Evolutionary conservation across 1,140 invertebrate species (phyloP), one percentile per base, ranked within the genome.

Genomic region (Drosophila ogumai): DNA sequence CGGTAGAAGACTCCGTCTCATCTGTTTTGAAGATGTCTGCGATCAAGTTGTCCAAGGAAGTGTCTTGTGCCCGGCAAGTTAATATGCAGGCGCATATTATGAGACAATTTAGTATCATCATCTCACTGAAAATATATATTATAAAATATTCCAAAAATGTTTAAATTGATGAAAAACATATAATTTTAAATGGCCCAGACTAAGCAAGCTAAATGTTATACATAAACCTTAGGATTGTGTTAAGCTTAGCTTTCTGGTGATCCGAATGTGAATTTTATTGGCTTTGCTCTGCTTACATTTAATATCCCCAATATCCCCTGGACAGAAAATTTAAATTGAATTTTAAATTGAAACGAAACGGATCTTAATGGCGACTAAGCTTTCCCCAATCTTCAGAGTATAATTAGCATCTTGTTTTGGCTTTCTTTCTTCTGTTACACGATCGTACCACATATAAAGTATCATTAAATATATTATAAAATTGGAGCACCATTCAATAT

Each of bases 21-120:
- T 68, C 69, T 7, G 65, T 90, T 40, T 85, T 86, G 15, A 90
- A 90, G 52, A 90, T 85, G 40, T 90, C 79, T 7, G 78, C 49
- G 54, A 90, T 90, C 22, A 90, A 49, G 28, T 79, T 80, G 28
- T 90, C 86, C 22, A 90, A 66, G 0, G 85, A 79, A 13, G 69
- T 65, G 25, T 80, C 81, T 40, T 79, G 75, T 8, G 59, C 59
- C 31, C 58, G 8, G 32, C 81, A 65, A 80, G 15, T 17, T 8
- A 49, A 65, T 47, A 69, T 52, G 28, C 64, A 54, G 36, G 40
- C 49, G 58, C 76, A 65, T 43, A 86, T 49, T 47, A 88, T 9
- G 31, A 82, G 50, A 38, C 22, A 46, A 31, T 67, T 64, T 12
- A 65, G 3, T 31, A 43, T 41, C 63, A 74, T 76, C 72, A 59